Evolutionary conservation across 2,113 vertebrate species (phyloP).

Genomic region (Cheirogaleus medius): DNA sequence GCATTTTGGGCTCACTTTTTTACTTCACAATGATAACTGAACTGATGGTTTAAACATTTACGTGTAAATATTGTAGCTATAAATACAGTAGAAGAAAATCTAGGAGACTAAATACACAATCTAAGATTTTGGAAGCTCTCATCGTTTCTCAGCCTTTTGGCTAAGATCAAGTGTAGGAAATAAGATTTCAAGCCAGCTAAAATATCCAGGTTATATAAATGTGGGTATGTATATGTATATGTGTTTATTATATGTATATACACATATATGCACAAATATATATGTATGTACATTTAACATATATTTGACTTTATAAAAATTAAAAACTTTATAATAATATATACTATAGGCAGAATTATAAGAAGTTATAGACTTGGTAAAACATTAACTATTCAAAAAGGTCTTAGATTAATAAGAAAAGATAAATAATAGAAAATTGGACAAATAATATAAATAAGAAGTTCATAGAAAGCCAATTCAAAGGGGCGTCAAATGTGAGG

Average conservation of each 20-base stretch:
- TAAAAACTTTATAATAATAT: not conserved
- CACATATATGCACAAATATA: not conserved
- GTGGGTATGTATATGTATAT: too few relatives aligned
- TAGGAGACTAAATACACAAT: not conserved
- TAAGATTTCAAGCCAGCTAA: not conserved
- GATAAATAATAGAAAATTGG: not conserved
- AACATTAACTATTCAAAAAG: not conserved
- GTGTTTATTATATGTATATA: not conserved
- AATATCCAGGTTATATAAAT: not conserved
- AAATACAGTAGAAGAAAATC: not conserved
- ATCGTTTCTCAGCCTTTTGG: too few relatives aligned
- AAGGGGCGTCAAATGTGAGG: not conserved
- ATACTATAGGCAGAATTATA: not conserved
- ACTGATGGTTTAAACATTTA: not conserved
- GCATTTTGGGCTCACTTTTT: not conserved
- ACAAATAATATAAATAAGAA: not conserved
- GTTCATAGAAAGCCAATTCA: not conserved
- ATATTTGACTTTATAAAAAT: not conserved
- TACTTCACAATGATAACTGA: not conserved
- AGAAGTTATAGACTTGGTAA: not conserved
- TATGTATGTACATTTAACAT: not conserved
- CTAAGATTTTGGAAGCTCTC: too few relatives aligned
- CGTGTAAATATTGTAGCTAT: not conserved
- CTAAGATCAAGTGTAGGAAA: not conserved
- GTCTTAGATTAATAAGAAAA: not conserved